phyloP scores from a whole-genome alignment of 1,140 invertebrate genomes.

The Aphis gossypii region DNA sequence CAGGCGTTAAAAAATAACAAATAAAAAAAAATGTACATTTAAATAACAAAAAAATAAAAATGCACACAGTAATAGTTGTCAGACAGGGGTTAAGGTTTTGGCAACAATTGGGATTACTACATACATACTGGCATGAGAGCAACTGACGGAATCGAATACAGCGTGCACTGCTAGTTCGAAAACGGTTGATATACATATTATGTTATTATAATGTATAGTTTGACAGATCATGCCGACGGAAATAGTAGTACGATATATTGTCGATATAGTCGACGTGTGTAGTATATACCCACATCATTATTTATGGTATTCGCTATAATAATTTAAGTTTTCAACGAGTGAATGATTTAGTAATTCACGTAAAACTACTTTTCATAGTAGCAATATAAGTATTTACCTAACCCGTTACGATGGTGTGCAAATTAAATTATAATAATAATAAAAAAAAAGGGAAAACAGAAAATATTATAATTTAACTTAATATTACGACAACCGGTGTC shows the following conservation, averaged over 20 bases:
- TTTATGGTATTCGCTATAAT: neutral
- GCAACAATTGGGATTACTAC: neutral
- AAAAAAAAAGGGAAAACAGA: neutral
- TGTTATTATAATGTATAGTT: neutral
- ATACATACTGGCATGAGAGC: neutral
- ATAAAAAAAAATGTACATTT: neutral
- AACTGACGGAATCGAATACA: neutral
- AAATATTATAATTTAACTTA: neutral
- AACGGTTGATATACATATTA: neutral
- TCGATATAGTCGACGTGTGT: neutral
- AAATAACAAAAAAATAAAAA: neutral
- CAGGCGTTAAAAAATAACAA: neutral
- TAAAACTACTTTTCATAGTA: neutral
- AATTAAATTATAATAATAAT: neutral
- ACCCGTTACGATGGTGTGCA: neutral
- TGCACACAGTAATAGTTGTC: neutral
- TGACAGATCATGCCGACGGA: neutral
- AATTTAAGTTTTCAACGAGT: neutral
- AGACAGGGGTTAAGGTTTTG: neutral
- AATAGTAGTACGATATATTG: neutral
- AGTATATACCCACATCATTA: neutral
- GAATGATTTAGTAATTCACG: too few relatives aligned
- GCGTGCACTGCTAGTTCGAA: neutral
- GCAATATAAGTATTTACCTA: neutral
- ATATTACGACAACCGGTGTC: neutral